Conservation (phyloP, 2,888 invertebrate species). For the Rhamphomyia laevipes region DNA sequence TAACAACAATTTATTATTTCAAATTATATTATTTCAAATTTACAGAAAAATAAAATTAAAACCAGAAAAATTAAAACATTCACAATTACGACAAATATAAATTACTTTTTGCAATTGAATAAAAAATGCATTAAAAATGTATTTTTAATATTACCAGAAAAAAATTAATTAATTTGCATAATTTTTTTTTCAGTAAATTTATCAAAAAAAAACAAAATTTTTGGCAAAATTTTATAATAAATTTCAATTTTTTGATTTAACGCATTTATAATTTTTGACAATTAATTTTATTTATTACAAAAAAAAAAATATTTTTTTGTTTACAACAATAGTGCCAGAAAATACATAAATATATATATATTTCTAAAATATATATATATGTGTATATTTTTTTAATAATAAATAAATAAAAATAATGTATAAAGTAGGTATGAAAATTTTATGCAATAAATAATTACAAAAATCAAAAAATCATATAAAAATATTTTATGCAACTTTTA, state of each 20-base stretch:
- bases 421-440: slow-evolving; percentile 9
- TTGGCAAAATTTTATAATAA: neutral
- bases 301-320: slow-evolving; percentile 19
- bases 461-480: slow-evolving; percentile 8
- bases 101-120: no score
- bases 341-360: slow-evolving; percentile 9
- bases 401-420: slow-evolving; percentile 5
- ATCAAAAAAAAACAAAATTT: neutral
- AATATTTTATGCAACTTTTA: slow-evolving; percentile 1
- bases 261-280: neutral
- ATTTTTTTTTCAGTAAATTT: neutral
- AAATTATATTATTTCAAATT: no score
- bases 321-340: slow-evolving; percentile 39
- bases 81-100: no score
- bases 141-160: no score
- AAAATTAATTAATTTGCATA: no score
- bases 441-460: slow-evolving; percentile 6
- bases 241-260: no score
- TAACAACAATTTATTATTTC: neutral
- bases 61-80: no score
- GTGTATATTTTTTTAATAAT: slow-evolving; percentile 5
- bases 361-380: neutral
- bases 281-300: slow-evolving; percentile 5
- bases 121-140: no score
- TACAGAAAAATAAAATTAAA: no score